Conservation (phyloP, 2,113 vertebrate genomes). For the Passer domesticus region DNA sequence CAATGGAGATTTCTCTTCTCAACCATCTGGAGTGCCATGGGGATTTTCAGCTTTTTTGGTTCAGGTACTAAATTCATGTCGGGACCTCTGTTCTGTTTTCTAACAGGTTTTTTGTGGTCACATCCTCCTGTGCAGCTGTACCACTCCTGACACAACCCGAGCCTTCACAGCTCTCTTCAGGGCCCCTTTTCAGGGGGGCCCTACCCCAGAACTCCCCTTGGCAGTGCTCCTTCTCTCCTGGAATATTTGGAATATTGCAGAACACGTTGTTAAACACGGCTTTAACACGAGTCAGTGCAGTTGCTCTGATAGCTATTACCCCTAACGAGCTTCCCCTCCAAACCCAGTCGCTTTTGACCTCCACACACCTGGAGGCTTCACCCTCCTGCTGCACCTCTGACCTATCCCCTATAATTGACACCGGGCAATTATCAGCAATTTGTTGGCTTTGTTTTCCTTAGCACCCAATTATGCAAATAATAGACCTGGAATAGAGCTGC, state of each 20-base stretch:
- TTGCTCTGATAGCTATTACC: constrained; percentile 48
- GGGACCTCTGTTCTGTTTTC: background rate
- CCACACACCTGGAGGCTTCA: constrained; percentile 81
- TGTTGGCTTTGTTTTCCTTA: constrained; percentile 84
- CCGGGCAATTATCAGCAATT: constrained; percentile 87
- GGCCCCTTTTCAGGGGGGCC: background rate
- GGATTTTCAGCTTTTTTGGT: background rate
- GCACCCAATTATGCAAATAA: constrained; percentile 80
- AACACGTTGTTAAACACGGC: background rate
- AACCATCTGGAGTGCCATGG: background rate
- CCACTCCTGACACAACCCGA: background rate
- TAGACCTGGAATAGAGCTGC: background rate
- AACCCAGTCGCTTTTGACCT: constrained; percentile 70
- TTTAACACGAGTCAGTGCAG: background rate
- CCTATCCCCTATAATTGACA: constrained; percentile 74
- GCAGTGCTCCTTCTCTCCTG: background rate
- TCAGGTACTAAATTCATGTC: background rate
- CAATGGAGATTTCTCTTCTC: background rate
- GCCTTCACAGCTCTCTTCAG: rapidly evolving
- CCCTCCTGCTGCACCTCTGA: constrained; percentile 67
- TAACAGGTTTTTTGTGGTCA: background rate
- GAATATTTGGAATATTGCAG: background rate
- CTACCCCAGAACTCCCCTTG: background rate
- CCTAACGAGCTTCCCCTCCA: constrained; percentile 43
- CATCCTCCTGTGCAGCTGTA: background rate